A percentile compares a stretch with the other conserved stretches of the same genome.
Evolutionary conservation across 1,140 invertebrate species (phyloP).

Genomic region (Globodera rostochiensis): DNA sequence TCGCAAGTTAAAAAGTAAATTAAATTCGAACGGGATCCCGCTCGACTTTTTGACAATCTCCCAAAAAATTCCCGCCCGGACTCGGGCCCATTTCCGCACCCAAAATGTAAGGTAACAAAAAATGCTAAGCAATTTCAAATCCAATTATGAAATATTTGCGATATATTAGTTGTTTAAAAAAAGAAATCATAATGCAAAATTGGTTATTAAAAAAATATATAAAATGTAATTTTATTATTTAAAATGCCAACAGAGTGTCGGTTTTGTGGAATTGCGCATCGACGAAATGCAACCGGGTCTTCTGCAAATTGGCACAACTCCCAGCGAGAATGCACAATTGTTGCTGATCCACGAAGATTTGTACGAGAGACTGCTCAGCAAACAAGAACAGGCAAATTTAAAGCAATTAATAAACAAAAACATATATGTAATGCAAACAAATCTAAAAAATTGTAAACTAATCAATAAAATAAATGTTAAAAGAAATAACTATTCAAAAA

Average conservation of each 20-base stretch:
- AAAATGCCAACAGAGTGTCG: slow-evolving; percentile 74
- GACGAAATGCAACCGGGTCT: slow-evolving; percentile 82
- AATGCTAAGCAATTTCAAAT: too few species aligned
- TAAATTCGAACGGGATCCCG: too few species aligned
- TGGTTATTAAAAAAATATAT: not conserved
- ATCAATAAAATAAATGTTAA: too few species aligned
- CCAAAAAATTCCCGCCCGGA: too few species aligned
- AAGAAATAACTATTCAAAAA: too few species aligned
- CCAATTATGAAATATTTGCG: too few species aligned
- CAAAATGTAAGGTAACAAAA: too few species aligned
- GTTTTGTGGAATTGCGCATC: slow-evolving; percentile 81
- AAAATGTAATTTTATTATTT: not conserved
- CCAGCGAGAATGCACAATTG: slow-evolving; percentile 77
- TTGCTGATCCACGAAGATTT: slow-evolving; percentile 81
- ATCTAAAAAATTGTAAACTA: not conserved
- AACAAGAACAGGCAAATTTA: slow-evolving; percentile 27
- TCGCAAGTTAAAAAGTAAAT: too few species aligned
- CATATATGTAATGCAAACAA: not conserved
- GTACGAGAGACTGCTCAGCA: slow-evolving; percentile 73
- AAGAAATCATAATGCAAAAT: too few species aligned
- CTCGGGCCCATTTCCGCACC: too few species aligned
- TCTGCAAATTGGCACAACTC: slow-evolving; percentile 77
- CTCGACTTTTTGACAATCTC: too few species aligned
- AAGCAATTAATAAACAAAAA: not conserved
- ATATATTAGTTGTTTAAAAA: too few species aligned